Evolutionary conservation across 2,113 vertebrate species (phyloP).

Genomic region (Pollachius pollachius): DNA sequence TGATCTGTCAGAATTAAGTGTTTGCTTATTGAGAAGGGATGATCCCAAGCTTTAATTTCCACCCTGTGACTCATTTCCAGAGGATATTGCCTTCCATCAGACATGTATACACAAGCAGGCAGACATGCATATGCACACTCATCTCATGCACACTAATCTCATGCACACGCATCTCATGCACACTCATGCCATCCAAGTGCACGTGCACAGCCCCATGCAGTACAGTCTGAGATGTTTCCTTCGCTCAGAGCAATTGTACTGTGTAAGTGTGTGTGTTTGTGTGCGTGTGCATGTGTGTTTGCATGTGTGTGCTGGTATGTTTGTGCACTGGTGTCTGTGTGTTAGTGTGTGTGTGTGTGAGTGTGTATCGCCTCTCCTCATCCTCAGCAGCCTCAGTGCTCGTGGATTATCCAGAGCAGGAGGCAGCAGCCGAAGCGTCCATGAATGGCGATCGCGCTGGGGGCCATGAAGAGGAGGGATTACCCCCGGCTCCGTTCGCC

Average conservation of each 20-base stretch:
- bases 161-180: background rate
- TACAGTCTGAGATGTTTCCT: conserved; percentile 14
- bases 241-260: conserved; percentile 19
- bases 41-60: conserved; percentile 60
- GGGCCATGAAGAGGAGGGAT: conserved; percentile 47
- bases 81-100: conserved; percentile 46
- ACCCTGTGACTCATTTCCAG: conserved; percentile 52
- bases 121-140: background rate
- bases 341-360: background rate
- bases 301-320: background rate
- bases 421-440: conserved; percentile 43
- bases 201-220: background rate
- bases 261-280: conserved; percentile 44
- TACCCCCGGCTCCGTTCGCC: conserved; percentile 48
- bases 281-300: background rate
- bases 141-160: background rate
- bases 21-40: conserved; percentile 63
- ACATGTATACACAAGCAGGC: conserved; percentile 8
- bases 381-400: too few relatives aligned
- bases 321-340: background rate
- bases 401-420: conserved; percentile 54
- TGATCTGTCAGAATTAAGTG: conserved; percentile 72
- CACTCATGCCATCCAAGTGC: background rate
- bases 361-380: too few relatives aligned
- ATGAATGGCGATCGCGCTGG: conserved; percentile 57